Evolutionary conservation across 1,140 invertebrate species (phyloP), one percentile per base, ranked within the genome.

Genomic region (Globodera rostochiensis): DNA sequence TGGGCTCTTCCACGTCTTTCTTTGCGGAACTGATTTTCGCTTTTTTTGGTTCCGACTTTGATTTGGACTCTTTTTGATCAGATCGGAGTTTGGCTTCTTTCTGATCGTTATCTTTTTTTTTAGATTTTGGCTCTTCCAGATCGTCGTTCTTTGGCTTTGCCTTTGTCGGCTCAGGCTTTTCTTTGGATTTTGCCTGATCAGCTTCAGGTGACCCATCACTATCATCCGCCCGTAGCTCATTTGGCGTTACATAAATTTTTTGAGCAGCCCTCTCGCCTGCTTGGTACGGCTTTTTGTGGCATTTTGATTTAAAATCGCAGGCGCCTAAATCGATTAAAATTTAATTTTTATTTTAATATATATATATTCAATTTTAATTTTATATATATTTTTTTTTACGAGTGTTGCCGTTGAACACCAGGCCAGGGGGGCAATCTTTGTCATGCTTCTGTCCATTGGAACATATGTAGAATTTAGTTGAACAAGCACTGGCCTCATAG

Each of bases 401-500:
- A 13, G 69, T 19, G 11, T 71, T 25, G n/a, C 36, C n/a, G 11
- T 47, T 71, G 25, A 71, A 78, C 19, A 70, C 77, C 21, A 78
- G 50, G 49, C 57, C 77, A 47, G 53, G 49, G n/a, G 77, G 77
- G 21, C 77, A 78, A 36, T 69, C 6, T 25, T 64, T 64, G 49
- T 78, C 57, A n/a, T 45, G 53, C 47, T 70, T 64, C n/a, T 66
- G 66, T 78, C 77, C 77, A 25, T 47, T 69, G 21, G 45, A 60
- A 47, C 77, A 78, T 36, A 11, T 36, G 66, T 64, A 69, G 70
- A 45, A 78, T 19, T 21, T 78, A 7, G 53, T 25, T 21, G 77
- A 64, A 78, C 77, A 78, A 45, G 70, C 64, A 21, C 77, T 21
- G n/a, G 77, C 21, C 25, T 78, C 77, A 69, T 78, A 78, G 25